Conservation (phyloP, 2,888 invertebrate genomes). For the Caenorhabditis sp. region DNA sequence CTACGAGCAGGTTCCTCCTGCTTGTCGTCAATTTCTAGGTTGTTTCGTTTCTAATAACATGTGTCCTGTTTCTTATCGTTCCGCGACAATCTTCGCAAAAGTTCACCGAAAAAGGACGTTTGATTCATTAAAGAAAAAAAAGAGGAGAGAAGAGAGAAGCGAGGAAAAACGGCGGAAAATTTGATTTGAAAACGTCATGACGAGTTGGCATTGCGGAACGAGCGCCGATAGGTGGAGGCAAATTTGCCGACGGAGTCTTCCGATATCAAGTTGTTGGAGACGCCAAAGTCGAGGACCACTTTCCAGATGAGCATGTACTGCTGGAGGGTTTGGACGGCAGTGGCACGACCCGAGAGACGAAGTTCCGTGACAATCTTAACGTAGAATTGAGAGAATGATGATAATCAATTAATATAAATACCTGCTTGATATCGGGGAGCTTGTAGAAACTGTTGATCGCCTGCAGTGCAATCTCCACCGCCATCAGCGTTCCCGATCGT, state of each 20-base stretch:
- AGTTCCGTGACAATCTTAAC: constrained; percentile 58
- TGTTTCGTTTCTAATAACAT: too few species aligned
- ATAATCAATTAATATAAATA: constrained; percentile 2
- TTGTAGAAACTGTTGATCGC: constrained; percentile 38
- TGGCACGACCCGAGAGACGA: constrained; percentile 44
- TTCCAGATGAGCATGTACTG: constrained; percentile 67
- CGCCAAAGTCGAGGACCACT: constrained; percentile 63
- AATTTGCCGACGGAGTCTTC: constrained; percentile 39
- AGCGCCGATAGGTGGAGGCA: constrained; percentile 40
- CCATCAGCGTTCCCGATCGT: constrained; percentile 56
- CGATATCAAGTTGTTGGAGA: constrained; percentile 38
- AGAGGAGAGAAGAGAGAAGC: too few species aligned
- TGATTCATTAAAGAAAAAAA: not conserved
- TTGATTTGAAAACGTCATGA: constrained; percentile 16
- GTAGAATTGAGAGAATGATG: too few species aligned
- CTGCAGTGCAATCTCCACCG: constrained; percentile 57
- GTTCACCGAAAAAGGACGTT: not conserved
- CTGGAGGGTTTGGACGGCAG: constrained; percentile 62
- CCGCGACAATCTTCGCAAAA: constrained; percentile 3
- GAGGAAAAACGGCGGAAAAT: not conserved
- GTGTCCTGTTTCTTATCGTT: too few species aligned
- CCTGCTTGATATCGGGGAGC: constrained; percentile 54
- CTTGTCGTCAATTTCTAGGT: too few species aligned
- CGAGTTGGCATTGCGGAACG: constrained; percentile 25
- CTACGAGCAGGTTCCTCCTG: too few species aligned